Base-by-base conservation (phyloP, 2,797 vertebrate genomes). In the Mus spretus region DNA sequence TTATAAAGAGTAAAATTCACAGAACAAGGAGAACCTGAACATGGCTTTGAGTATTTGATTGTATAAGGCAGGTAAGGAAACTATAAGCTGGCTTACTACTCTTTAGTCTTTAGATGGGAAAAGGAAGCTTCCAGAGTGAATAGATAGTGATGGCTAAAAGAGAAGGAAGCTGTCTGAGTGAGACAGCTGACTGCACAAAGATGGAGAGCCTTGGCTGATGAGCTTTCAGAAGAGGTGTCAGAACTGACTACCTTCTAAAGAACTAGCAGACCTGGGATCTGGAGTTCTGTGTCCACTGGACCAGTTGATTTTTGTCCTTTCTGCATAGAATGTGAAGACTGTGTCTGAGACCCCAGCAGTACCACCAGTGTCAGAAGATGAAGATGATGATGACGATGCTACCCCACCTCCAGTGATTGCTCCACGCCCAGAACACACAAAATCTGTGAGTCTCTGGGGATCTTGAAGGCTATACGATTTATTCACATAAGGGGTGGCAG, bases 401-500 rank as follows among this genome's bases (percentile, higher is more conserved):
- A 98, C 99, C 55, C 99, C 99, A 3, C 99, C 99, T 2, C 99
- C 99, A 0, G 98, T 99, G 97, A 99, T 99, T 90, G 99, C 99
- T 61, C 99, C 99, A 0, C 98, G 99, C 44, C 99, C 99, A 1
- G 99, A 99, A 53, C 99, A 99, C 98, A 99, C 99, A 55, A 99
- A 99, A 99, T 99, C 99, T 47, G 99, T 99, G 98, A 99, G 99
- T 98, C 34, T 93, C 31, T 91, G 94, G 82, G 53, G 13, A 40
- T 34, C 5, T 70, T 53, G 5, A 50, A 24, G 81, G 47, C 44
- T 80, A 57, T 94, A 50, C 87, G 94, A 74, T 87, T 90, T 77
- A 50, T 90, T 80, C 53, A 34, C 50, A n/a, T 88, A 83, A 67
- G 37, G 44, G 70, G 61, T 6, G n/a, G 13, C 10, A 28, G 24